Evolutionary conservation across 2,113 vertebrate genomes (phyloP).

Genomic region (Apteryx mantelli): DNA sequence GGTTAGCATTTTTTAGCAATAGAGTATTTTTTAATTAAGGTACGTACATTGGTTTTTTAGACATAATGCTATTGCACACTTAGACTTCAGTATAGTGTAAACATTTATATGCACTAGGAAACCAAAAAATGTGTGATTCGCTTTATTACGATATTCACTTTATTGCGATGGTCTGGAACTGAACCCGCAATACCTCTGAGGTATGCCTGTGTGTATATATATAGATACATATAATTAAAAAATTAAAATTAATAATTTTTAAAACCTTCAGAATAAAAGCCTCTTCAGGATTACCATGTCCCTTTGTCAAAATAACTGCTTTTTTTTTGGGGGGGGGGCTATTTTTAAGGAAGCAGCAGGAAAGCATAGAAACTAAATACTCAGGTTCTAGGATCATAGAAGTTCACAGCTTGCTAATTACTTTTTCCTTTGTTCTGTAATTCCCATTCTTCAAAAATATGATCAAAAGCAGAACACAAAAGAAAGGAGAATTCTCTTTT

Average conservation of each 20-base stretch:
- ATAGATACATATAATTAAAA: background rate
- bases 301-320: background rate
- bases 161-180: too few species aligned
- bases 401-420: background rate
- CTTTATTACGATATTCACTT: too few species aligned
- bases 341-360: background rate
- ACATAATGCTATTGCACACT: too few species aligned
- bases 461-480: background rate
- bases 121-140: too few species aligned
- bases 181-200: too few species aligned
- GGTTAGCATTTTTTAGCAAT: too few species aligned
- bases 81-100: too few species aligned
- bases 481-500: background rate
- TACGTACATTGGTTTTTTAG: too few species aligned
- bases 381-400: background rate
- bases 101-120: too few species aligned
- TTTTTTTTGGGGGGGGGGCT: too few species aligned
- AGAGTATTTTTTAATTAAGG: too few species aligned
- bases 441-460: background rate
- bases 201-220: too few species aligned
- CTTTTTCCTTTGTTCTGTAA: background rate
- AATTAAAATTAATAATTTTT: background rate
- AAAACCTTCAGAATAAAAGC: background rate
- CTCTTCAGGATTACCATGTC: background rate
- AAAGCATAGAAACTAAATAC: background rate